Evolutionary conservation across 2,113 vertebrate genomes (phyloP).

Genomic region (Odontesthes bonariensis): DNA sequence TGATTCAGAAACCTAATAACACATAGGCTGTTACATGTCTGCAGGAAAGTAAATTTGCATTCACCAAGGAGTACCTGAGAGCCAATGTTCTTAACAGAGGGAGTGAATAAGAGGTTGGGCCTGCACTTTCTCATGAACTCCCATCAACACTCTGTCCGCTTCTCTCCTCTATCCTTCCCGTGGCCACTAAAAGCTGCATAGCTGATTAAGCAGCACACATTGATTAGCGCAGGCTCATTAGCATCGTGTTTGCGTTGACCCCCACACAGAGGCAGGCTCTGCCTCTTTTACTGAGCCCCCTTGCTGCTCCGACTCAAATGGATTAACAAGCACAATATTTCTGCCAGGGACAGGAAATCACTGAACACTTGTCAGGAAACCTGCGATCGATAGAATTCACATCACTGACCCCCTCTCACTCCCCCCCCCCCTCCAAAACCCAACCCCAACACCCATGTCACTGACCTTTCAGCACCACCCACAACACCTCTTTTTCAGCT

Average conservation of each 20-base stretch:
- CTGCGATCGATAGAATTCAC: conserved; percentile 73
- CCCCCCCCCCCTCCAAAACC: conserved; percentile 17
- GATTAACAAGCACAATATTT: conserved; percentile 80
- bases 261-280: conserved; percentile 25
- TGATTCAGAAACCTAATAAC: conserved; percentile 27
- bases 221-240: conserved; percentile 89
- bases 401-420: conserved; percentile 64
- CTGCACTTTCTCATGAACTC: conserved; percentile 83
- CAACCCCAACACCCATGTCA: conserved; percentile 20
- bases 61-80: conserved; percentile 59
- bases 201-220: conserved; percentile 89
- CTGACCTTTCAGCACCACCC: conserved; percentile 40
- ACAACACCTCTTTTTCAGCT: conserved; percentile 23
- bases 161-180: conserved; percentile 37
- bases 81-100: conserved; percentile 66
- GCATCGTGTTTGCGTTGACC: conserved; percentile 86
- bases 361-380: conserved; percentile 79
- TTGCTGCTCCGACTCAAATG: conserved; percentile 76
- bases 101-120: conserved; percentile 72
- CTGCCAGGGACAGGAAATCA: conserved; percentile 82
- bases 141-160: conserved; percentile 59
- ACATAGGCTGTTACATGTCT: conserved; percentile 15
- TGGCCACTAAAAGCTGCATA: conserved; percentile 79
- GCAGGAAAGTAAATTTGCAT: conserved; percentile 56
- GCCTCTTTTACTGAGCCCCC: conserved; percentile 52